These are phyloP conservation scores for Apodemia duryi DNA, from an alignment of 2,888 invertebrate species.

Conservation along the genomic window DNA sequence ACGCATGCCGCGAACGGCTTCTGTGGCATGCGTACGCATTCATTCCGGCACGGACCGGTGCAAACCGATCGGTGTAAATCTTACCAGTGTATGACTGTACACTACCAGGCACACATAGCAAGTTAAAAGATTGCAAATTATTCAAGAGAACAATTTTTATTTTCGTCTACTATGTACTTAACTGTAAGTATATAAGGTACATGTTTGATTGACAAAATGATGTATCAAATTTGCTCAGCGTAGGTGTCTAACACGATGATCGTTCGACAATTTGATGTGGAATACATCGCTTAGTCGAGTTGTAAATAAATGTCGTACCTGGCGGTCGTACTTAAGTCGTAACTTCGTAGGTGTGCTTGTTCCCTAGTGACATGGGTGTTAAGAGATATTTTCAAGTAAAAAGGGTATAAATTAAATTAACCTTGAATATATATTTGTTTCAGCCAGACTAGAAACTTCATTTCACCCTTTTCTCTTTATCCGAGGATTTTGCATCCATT, in stretches of 20 bases:
- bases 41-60: too few species aligned
- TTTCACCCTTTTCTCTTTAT: too few species aligned
- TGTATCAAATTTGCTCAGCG: constrained; percentile 40
- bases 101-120: constrained; percentile 53
- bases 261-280: constrained; percentile 67
- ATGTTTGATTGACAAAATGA: constrained; percentile 30
- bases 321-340: constrained; percentile 46
- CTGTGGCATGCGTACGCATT: too few species aligned
- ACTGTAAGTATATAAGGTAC: constrained; percentile 31
- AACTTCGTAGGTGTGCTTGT: background rate
- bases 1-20: too few species aligned
- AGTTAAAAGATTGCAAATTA: constrained; percentile 63
- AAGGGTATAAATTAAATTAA: background rate
- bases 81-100: too few species aligned
- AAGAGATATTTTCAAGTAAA: background rate
- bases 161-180: constrained; percentile 30
- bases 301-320: constrained; percentile 60
- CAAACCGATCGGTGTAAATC: too few species aligned
- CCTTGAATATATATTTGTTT: background rate
- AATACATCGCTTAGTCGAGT: constrained; percentile 61
- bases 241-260: constrained; percentile 67
- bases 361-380: background rate
- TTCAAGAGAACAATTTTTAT: constrained; percentile 36
- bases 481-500: too few species aligned
- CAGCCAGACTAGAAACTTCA: too few species aligned